Evolutionary conservation across 2,113 vertebrate genomes (phyloP).

Genomic region (Hypanus sabinus): DNA sequence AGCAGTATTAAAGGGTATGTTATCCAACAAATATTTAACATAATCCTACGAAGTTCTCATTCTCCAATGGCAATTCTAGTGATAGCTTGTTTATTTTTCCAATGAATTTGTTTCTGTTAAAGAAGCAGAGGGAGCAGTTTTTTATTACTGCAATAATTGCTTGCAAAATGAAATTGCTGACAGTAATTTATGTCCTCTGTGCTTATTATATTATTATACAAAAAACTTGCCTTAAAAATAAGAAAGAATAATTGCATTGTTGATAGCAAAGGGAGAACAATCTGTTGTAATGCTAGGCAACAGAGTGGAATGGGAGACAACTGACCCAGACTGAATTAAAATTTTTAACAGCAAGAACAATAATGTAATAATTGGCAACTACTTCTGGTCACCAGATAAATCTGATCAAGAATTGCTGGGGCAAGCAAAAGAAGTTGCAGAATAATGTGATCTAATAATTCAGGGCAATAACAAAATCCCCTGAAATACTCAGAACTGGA

Average conservation of each 20-base stretch:
- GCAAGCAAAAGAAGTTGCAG: neutral
- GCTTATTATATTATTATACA: neutral
- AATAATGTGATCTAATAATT: neutral
- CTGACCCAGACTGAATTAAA: neutral
- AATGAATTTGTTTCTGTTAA: neutral
- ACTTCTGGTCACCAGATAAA: neutral
- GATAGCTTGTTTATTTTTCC: neutral
- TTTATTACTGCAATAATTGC: neutral
- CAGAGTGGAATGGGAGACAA: neutral
- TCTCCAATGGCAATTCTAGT: neutral
- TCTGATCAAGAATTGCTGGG: neutral
- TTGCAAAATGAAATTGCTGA: constrained; percentile 12
- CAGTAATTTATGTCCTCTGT: neutral
- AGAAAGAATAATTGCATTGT: neutral
- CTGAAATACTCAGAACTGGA: neutral
- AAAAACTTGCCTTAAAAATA: neutral
- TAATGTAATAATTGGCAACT: neutral
- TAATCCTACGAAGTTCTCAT: neutral
- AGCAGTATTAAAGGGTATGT: neutral
- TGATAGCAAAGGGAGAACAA: neutral
- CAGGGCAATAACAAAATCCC: neutral
- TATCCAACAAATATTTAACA: neutral
- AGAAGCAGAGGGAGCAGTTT: neutral
- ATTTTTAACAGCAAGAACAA: neutral
- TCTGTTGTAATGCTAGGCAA: neutral